These are phyloP conservation scores for Troides aeacus DNA, from an alignment of 2,888 invertebrate genomes.

Conservation along the genomic window DNA sequence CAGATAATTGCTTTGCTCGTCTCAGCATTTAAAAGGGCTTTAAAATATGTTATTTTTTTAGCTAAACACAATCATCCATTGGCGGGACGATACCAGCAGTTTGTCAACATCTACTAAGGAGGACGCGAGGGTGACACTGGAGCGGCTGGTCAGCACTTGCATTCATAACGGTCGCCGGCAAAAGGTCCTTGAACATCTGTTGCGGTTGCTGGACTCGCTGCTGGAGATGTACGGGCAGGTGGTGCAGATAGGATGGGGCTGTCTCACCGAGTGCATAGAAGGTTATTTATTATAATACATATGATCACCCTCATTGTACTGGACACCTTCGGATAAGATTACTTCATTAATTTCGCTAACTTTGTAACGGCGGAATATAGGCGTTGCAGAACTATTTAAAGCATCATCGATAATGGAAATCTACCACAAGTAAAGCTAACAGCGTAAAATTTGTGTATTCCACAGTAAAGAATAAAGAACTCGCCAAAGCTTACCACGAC, in stretches of 20 bases:
- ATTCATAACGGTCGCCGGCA: constrained; percentile 36
- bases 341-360: too few species aligned
- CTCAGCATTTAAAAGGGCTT: too few species aligned
- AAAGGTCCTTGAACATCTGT: constrained; percentile 36
- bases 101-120: constrained; percentile 9
- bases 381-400: too few species aligned
- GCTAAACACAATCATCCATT: constrained; percentile 44
- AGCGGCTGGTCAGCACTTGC: constrained; percentile 43
- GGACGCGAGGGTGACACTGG: constrained; percentile 37
- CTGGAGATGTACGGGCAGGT: constrained; percentile 41
- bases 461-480: constrained; percentile 1
- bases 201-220: constrained; percentile 40
- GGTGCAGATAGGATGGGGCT: constrained; percentile 41
- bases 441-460: too few species aligned
- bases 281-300: constrained; percentile 40
- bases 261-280: constrained; percentile 40
- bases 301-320: not conserved
- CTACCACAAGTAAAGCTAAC: too few species aligned
- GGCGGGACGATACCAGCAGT: constrained; percentile 35
- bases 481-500: constrained; percentile 29
- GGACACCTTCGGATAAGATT: too few species aligned
- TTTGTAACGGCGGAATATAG: too few species aligned
- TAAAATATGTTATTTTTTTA: constrained; percentile 25
- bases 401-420: too few species aligned
- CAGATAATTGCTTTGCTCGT: too few species aligned